Percentiles rank a stretch among this genome's conserved stretches.
Evolutionary conservation across 2,797 vertebrate species (phyloP).

Genomic region (Sebastes kiyomatsui): DNA sequence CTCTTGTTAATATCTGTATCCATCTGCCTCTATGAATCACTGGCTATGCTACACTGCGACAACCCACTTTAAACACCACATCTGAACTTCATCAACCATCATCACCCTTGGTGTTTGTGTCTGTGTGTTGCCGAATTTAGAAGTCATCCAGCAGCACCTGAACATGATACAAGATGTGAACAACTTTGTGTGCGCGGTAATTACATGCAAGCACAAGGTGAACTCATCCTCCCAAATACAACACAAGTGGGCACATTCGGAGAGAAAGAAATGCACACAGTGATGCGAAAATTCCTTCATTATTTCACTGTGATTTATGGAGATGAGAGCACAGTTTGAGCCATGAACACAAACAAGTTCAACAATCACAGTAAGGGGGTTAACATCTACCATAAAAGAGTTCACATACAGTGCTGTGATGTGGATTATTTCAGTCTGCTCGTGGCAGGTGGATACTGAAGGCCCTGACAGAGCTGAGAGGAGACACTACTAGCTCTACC

Average conservation of each 20-base stretch:
- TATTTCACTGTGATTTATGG: not conserved
- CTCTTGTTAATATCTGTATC: slow-evolving; percentile 10
- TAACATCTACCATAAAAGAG: not conserved
- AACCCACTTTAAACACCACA: slow-evolving; percentile 8
- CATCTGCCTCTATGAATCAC: not conserved
- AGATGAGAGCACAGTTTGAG: not conserved
- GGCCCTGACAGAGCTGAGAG: not conserved
- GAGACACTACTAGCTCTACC: not conserved
- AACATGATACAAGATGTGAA: not conserved
- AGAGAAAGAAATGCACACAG: not conserved
- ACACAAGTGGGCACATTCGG: not conserved
- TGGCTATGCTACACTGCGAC: not conserved
- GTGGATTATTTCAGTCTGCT: not conserved
- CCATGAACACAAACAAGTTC: not conserved
- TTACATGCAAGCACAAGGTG: not conserved
- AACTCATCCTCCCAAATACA: not conserved
- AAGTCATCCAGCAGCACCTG: slow-evolving; percentile 9
- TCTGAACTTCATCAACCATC: not conserved
- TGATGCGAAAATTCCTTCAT: not conserved
- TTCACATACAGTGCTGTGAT: not conserved
- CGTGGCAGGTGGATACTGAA: not conserved
- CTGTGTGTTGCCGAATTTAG: not conserved
- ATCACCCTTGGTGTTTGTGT: not conserved
- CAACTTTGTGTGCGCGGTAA: slow-evolving; percentile 5
- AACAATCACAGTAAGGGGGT: not conserved